These are phyloP conservation scores for Lophochroa leadbeateri DNA, from an alignment of 2,113 vertebrate species.

Conservation along the genomic window DNA sequence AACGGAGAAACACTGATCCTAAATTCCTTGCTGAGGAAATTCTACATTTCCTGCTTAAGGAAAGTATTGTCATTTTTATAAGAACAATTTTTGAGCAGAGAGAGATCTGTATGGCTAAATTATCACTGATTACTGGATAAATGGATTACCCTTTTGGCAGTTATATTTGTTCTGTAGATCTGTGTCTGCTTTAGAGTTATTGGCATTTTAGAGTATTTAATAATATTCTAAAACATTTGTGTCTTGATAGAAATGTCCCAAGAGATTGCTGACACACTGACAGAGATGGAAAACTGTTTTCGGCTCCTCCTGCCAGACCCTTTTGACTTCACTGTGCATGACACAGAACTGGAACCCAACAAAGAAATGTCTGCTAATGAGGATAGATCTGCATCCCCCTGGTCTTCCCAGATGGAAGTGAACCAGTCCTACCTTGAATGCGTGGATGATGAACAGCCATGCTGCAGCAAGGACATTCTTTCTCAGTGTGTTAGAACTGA, in stretches of 20 bases:
- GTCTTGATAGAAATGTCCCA: constrained; percentile 75
- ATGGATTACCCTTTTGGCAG: not conserved
- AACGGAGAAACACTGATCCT: not conserved
- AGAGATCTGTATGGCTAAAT: not conserved
- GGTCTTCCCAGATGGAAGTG: not conserved
- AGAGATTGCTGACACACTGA: constrained; percentile 81
- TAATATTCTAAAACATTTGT: not conserved
- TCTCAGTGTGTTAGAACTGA: not conserved
- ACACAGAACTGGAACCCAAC: not conserved
- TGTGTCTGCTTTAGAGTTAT: not conserved
- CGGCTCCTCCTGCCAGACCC: constrained; percentile 81
- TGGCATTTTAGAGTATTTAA: not conserved
- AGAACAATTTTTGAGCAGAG: not conserved
- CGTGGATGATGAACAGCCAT: constrained; percentile 77
- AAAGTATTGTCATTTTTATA: not conserved
- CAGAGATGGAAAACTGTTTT: constrained; percentile 89
- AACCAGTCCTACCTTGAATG: not conserved
- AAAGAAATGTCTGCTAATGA: not conserved
- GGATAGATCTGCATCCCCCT: not conserved
- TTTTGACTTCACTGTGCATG: constrained; percentile 58
- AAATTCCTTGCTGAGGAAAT: not conserved
- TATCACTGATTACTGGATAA: not conserved
- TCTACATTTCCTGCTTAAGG: not conserved
- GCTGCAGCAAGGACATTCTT: constrained; percentile 85
- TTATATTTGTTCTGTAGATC: not conserved